Base-by-base conservation (phyloP, 2,113 vertebrate genomes). In the Datnioides undecimradiatus region DNA sequence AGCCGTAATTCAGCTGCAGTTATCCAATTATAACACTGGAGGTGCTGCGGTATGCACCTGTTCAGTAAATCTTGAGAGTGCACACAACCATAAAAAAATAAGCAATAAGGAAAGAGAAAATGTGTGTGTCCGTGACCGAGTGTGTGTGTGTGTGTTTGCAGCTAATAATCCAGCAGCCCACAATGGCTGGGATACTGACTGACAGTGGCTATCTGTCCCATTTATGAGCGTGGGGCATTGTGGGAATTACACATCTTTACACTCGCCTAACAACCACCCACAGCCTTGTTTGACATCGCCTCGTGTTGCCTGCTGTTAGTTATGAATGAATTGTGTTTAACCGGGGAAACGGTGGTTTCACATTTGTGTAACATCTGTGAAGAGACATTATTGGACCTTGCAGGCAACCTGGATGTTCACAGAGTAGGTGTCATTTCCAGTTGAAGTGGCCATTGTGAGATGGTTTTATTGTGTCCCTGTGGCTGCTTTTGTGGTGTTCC, bases 311-410 rank as follows among this genome's bases (percentile, higher is more conserved):
- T 12, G 27, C 29, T 69, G 69, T 76, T 86, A 59, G 49, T 74
- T 85, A 63, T 71, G 73, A 83, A 80, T 60, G 78, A 73, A 49
- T 52, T 76, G 60, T 69, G 69, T 82, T 88, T 68, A 78, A 60
- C 33, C 40, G 54, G 29, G 63, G 54, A 70, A 82, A 72, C 51
- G 23, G 41, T 1, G 17, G 46, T 58, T 49, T n/a, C n/a, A n/a
- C 51, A 74, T 82, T 49, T 71, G 65, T 49, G 49, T 48, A 63
- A 78, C 46, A 36, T 64, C 62, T 62, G 65, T 40, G 48, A 67
- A 63, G 34, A 83, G 69, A 68, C 69, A 58, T 76, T 60, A 58
- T 17, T 55, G 43, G 57, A 65, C 73, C 33, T 77, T 43, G 69
- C 27, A 27, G 79, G 14, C 45, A 72, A 57, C 41, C 41, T 62